Conservation (phyloP, 2,797 vertebrate genomes). For the Pangasius sanitwongsei region DNA sequence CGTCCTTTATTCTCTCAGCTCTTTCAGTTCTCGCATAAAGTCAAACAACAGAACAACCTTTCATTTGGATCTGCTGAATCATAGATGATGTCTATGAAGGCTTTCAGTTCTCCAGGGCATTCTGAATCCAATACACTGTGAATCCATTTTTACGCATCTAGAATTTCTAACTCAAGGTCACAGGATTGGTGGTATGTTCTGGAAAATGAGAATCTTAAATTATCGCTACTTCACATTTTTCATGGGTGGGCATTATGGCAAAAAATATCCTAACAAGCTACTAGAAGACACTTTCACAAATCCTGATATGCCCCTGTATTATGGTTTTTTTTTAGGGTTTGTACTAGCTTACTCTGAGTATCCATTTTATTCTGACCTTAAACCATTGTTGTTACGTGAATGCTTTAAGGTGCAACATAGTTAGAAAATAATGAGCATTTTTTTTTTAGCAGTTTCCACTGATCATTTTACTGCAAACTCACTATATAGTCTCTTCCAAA, state of each 20-base stretch:
- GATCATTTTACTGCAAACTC: neutral
- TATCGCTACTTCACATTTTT: neutral
- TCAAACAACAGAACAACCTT: constrained; percentile 24
- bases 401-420: neutral
- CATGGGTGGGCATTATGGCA: neutral
- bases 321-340: neutral
- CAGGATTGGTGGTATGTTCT: neutral
- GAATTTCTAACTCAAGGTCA: neutral
- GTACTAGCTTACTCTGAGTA: neutral
- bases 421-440: neutral
- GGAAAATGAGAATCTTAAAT: neutral
- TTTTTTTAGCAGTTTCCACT: neutral
- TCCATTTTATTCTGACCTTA: neutral
- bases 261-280: neutral
- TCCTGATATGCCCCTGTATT: neutral
- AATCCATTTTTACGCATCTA: neutral
- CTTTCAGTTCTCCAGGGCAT: neutral
- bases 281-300: neutral
- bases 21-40: neutral
- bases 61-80: constrained; percentile 14
- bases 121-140: neutral
- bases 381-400: neutral
- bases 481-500: neutral
- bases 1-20: neutral
- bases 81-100: neutral